A percentile compares a stretch with the other conserved stretches of the same genome.
phyloP scores from a whole-genome alignment of 1,140 invertebrate genomes.

The Ips typographus region DNA sequence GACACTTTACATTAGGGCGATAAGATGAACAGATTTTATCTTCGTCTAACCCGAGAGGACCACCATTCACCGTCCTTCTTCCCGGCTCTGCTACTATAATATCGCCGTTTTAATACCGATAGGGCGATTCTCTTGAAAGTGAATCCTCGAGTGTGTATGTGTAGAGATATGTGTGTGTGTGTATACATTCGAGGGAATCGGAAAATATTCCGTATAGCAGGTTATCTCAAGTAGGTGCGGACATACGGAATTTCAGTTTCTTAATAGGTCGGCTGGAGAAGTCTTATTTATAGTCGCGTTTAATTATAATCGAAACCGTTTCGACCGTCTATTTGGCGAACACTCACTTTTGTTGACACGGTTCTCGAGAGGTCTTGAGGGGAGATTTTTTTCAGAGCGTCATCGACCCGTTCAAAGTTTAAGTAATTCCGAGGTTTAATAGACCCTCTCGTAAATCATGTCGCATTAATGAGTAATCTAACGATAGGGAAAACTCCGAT shows the following conservation, averaged over 20 bases:
- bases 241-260: slow-evolving; percentile 9
- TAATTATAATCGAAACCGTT: slow-evolving; percentile 3
- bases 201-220: neutral
- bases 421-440: neutral
- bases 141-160: neutral
- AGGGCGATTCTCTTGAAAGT: slow-evolving; percentile 19
- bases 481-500: no score
- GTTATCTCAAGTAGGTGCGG: slow-evolving; percentile 7
- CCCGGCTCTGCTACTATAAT: slow-evolving; percentile 48
- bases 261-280: slow-evolving; percentile 15
- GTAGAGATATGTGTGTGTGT: no score
- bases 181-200: slow-evolving; percentile 3
- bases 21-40: slow-evolving; percentile 41
- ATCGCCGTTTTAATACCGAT: slow-evolving; percentile 48
- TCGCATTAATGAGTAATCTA: neutral
- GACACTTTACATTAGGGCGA: slow-evolving; percentile 47
- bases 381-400: neutral
- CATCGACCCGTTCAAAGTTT: neutral
- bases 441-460: neutral
- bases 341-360: neutral
- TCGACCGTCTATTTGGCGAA: neutral
- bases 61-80: slow-evolving; percentile 42
- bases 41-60: slow-evolving; percentile 28
- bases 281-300: slow-evolving; percentile 38
- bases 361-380: neutral